These are phyloP conservation scores for Neodon shergylaensis DNA, from an alignment of 2,113 vertebrate genomes.

Conservation along the genomic window DNA sequence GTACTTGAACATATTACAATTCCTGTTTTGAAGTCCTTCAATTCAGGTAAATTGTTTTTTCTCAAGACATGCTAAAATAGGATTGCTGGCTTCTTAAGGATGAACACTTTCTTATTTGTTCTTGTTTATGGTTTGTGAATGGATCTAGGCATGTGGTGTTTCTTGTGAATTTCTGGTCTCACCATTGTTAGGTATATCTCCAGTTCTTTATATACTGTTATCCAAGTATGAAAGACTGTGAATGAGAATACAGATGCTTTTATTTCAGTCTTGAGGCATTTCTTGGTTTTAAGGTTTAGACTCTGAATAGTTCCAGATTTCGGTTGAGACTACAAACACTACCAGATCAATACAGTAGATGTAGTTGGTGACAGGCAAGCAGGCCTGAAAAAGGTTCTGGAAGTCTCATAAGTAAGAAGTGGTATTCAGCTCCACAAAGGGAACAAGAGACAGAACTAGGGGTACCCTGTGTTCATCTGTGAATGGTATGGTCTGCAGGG, in stretches of 20 bases:
- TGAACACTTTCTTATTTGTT: neutral
- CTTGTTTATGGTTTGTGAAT: neutral
- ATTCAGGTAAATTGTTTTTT: neutral
- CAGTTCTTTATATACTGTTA: neutral
- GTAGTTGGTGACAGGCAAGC: neutral
- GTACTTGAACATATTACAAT: neutral
- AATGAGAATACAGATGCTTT: neutral
- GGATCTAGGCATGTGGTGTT: neutral
- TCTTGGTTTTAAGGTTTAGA: neutral
- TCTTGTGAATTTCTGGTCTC: neutral
- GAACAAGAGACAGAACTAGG: neutral
- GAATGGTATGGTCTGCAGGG: neutral
- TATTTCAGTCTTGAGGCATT: neutral
- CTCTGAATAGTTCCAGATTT: neutral
- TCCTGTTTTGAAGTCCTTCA: neutral
- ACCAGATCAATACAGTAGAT: neutral
- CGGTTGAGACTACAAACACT: neutral
- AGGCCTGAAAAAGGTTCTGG: neutral
- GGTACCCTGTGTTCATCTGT: neutral
- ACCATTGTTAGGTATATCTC: neutral
- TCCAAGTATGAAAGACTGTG: neutral
- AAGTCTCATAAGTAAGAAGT: neutral
- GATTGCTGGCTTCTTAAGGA: neutral
- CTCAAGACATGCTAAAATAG: neutral
- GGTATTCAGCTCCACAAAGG: neutral